phyloP scores from a whole-genome alignment of 2,113 vertebrate genomes.

The Spheniscus mendiculus region DNA sequence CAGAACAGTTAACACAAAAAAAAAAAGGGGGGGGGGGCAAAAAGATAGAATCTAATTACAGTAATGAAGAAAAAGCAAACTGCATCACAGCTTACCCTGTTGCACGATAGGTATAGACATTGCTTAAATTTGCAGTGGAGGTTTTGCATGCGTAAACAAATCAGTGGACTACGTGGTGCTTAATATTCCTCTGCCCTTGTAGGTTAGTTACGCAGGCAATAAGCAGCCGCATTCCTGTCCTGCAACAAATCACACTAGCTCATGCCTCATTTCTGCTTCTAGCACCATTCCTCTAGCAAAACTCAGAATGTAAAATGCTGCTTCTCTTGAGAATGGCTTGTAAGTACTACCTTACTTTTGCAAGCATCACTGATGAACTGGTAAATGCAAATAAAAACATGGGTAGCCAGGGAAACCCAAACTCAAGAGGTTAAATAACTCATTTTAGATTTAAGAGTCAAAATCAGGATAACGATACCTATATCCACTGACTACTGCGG shows the following conservation, averaged over 20 bases:
- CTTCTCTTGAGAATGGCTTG: not conserved
- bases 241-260: not conserved
- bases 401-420: not conserved
- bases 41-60: not conserved
- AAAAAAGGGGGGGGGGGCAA: rapidly evolving
- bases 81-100: not conserved
- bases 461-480: not conserved
- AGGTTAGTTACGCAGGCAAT: not conserved
- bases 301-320: not conserved
- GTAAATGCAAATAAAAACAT: not conserved
- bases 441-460: not conserved
- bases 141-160: not conserved
- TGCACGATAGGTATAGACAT: not conserved
- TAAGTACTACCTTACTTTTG: not conserved
- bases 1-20: not conserved
- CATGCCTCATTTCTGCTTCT: not conserved
- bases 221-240: not conserved
- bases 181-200: not conserved
- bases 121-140: not conserved
- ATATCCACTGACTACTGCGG: not conserved
- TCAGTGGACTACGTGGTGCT: not conserved
- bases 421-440: not conserved
- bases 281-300: not conserved
- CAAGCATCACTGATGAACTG: not conserved
- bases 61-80: not conserved